These are phyloP conservation scores for Orchesella cincta DNA, from an alignment of 1,140 invertebrate species.

Conservation along the genomic window DNA sequence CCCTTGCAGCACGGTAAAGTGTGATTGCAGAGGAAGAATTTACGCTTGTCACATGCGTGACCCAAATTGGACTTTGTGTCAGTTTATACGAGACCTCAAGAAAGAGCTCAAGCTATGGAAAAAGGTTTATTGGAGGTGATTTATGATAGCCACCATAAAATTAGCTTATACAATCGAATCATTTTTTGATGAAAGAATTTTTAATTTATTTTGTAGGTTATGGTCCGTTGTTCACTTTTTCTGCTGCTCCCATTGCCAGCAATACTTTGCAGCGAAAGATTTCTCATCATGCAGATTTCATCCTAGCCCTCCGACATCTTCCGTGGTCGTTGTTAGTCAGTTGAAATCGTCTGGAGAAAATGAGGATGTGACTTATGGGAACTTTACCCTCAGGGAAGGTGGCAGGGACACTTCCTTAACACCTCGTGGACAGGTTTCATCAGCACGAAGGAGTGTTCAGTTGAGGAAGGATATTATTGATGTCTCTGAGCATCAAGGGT, in stretches of 20 bases:
- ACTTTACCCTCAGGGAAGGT: too few species aligned
- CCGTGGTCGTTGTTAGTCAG: background rate
- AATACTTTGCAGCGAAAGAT: constrained; percentile 74
- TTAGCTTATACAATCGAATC: background rate
- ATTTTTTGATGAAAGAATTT: background rate
- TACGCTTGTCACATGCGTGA: constrained; percentile 65
- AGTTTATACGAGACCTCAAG: constrained; percentile 74
- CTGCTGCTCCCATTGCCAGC: constrained; percentile 72
- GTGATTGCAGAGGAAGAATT: constrained; percentile 70
- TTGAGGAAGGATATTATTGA: constrained; percentile 7
- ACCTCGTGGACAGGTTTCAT: constrained; percentile 10
- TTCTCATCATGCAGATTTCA: constrained; percentile 78
- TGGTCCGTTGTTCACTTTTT: constrained; percentile 86
- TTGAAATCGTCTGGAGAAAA: background rate
- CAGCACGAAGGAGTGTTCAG: constrained; percentile 60
- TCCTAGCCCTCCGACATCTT: constrained; percentile 55
- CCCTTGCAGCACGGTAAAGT: constrained; percentile 63
- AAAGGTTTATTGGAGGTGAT: constrained; percentile 80
- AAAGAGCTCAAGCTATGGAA: constrained; percentile 80
- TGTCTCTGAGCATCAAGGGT: too few species aligned
- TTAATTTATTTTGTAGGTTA: constrained; percentile 55
- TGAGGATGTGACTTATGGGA: constrained; percentile 33
- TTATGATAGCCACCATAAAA: background rate
- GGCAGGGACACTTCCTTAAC: constrained; percentile 3
- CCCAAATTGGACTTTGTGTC: constrained; percentile 76